Evolutionary conservation across 1,140 invertebrate genomes (phyloP), one percentile per base, ranked within the genome.

Genomic region (Tetramorium simillimum): DNA sequence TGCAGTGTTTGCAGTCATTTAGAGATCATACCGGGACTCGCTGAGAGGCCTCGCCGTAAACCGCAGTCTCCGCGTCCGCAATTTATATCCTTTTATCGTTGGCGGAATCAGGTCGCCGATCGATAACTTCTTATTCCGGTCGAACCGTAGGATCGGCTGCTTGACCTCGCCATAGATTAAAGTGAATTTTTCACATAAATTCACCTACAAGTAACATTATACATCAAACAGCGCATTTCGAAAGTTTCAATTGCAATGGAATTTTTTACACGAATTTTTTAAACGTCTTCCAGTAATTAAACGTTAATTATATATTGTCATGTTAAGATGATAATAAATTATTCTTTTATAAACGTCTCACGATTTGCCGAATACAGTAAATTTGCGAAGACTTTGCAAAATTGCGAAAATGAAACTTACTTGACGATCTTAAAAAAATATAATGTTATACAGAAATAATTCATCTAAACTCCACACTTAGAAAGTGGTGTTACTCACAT

Each of bases 61-160:
- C 60, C 28, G 56, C 24, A 78, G 40, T 40, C 58, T 69, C 43
- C 28, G 70, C 58, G 40, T 49, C 58, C 51, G 70, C 85, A 72
- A 88, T 88, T 72, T 80, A 82, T 88, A 53, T 87, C 70, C 86
- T 86, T 87, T 88, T 87, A 87, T 84, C 81, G 78, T 70, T 40
- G 37, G 63, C 63, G 65, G 78, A 81, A 81, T 58, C 65, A 65
- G 78, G 78, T 70, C 78, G 37, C 78, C 49, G 37, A 63, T 78
- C 28, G 40, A 67, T 81, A 70, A 81, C 46, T 81, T 70, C 78
- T 81, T 81, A 56, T 40, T 53, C 33, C 63, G 49, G 21, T 60
- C 56, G 40, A 40, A 43, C 46, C 24, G 37, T 62, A 16, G 28
- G 53, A 37, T 37, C 72, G 53, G 21, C 21, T 24, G 24, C 40